Conservation (phyloP, 1,140 invertebrate species). For the Brachionus manjavacas region DNA sequence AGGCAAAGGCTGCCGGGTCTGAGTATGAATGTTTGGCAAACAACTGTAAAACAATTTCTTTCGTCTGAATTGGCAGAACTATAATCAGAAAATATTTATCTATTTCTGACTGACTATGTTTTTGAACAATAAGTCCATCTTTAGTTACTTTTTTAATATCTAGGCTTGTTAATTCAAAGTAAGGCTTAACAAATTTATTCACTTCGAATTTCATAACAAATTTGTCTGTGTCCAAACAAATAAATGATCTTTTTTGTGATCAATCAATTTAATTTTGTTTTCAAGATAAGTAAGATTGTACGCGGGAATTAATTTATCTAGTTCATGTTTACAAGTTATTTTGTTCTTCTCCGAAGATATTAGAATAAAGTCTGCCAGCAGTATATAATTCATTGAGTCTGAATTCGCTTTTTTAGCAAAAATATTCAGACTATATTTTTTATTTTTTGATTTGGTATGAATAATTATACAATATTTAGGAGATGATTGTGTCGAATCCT, state of each 20-base stretch:
- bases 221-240: background rate
- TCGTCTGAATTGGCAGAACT: background rate
- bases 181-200: background rate
- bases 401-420: background rate
- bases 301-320: background rate
- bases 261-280: background rate
- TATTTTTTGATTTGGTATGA: background rate
- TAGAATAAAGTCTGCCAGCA: background rate
- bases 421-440: background rate
- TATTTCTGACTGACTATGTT: background rate
- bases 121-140: background rate
- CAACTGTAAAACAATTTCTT: background rate
- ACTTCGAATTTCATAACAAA: background rate
- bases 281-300: background rate
- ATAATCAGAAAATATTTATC: background rate
- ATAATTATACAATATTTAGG: background rate
- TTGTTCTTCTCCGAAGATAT: background rate
- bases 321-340: background rate
- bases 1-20: background rate
- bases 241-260: background rate
- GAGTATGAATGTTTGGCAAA: background rate
- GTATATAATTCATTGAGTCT: background rate
- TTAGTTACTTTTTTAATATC: background rate
- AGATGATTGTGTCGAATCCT: background rate
- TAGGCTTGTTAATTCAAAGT: background rate